These are phyloP conservation scores for Atlantisia rogersi DNA, from an alignment of 2,113 vertebrate genomes.

Conservation along the genomic window DNA sequence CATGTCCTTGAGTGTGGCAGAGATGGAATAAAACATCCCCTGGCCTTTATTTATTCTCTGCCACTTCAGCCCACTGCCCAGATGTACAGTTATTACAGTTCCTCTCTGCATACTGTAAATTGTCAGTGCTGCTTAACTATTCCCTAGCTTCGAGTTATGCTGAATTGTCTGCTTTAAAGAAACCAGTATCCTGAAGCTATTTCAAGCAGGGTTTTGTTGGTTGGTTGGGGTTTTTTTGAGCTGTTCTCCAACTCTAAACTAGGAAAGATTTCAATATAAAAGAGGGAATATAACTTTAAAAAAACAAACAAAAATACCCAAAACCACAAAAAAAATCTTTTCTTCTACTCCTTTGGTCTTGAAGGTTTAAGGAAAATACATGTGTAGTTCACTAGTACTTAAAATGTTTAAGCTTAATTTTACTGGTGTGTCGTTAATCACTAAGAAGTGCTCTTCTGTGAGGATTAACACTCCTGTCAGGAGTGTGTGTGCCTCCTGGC, in stretches of 20 bases:
- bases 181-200: not conserved
- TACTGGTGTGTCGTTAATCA: not conserved
- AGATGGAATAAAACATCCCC: conserved; percentile 5
- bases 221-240: not conserved
- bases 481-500: not conserved
- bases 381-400: not conserved
- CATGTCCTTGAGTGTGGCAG: conserved; percentile 18
- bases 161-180: not conserved
- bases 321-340: not conserved
- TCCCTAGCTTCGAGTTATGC: not conserved
- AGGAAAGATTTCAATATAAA: not conserved
- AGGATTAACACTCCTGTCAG: not conserved
- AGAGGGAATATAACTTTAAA: not conserved
- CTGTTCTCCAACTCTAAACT: not conserved
- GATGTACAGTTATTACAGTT: conserved; percentile 30
- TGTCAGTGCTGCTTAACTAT: not conserved
- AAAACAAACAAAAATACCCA: not conserved
- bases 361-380: not conserved
- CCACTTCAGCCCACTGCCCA: conserved; percentile 48
- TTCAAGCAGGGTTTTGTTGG: not conserved
- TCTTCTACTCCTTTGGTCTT: not conserved
- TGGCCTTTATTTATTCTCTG: conserved; percentile 32
- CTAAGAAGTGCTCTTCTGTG: not conserved
- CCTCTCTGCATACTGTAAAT: conserved; percentile 23
- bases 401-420: not conserved